These are phyloP conservation scores for Sternotherus odoratus DNA, from an alignment of 2,797 vertebrate species.

Conservation along the genomic window DNA sequence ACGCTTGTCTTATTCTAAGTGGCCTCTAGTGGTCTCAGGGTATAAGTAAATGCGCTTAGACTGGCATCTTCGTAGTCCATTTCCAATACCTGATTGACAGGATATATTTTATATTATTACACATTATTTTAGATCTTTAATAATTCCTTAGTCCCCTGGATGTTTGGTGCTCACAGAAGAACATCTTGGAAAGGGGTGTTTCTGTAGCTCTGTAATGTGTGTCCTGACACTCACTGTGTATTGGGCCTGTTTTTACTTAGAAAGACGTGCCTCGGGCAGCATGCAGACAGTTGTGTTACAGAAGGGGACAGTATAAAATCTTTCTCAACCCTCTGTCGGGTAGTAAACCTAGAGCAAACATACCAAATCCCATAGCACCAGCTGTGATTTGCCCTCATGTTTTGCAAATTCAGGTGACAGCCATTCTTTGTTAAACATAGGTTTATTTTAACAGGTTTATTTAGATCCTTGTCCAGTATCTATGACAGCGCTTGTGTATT, in stretches of 20 bases:
- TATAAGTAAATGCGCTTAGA: slow-evolving; percentile 49
- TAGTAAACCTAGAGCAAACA: neutral
- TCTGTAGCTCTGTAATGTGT: neutral
- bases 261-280: neutral
- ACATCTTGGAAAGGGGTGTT: neutral
- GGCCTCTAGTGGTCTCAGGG: slow-evolving; percentile 49
- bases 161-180: neutral
- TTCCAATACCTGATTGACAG: slow-evolving; percentile 58
- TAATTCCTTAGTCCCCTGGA: slow-evolving; percentile 26
- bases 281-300: neutral
- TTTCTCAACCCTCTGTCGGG: rapidly evolving
- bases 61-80: slow-evolving; percentile 52
- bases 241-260: neutral
- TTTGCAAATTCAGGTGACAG: neutral
- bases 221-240: rapidly evolving
- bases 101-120: slow-evolving; percentile 44
- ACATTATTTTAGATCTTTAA: slow-evolving; percentile 30
- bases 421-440: neutral
- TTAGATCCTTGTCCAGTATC: neutral
- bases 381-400: neutral
- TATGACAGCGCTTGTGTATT: neutral
- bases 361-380: rapidly evolving
- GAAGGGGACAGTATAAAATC: neutral
- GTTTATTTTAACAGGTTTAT: neutral
- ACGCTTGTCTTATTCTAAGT: slow-evolving; percentile 33